phyloP scores from a whole-genome alignment of 2,113 vertebrate genomes.

The Chionis minor region DNA sequence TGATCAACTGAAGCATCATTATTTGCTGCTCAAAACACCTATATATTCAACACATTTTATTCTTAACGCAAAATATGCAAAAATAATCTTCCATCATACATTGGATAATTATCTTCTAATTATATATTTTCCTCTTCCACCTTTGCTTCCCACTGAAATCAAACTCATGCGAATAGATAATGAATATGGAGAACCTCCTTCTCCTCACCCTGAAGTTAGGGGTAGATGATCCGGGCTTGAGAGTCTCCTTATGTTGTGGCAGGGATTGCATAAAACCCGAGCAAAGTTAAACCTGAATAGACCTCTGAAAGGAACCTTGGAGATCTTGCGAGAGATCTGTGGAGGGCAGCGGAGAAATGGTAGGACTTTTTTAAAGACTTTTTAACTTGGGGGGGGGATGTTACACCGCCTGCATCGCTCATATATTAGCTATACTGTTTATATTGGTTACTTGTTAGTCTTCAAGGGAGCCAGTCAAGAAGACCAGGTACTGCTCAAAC shows the following conservation, averaged over 20 bases:
- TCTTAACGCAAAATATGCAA: not conserved
- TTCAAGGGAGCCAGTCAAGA: not conserved
- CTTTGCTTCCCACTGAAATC: not conserved
- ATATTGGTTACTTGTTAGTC: not conserved
- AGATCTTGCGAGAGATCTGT: not conserved
- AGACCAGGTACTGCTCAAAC: not conserved
- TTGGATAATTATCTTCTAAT: not conserved
- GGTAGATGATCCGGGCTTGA: not conserved
- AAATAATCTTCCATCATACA: not conserved
- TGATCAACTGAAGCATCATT: not conserved
- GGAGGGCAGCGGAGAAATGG: not conserved
- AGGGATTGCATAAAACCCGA: not conserved
- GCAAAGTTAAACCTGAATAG: not conserved
- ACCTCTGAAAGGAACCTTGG: not conserved
- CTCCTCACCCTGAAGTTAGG: not conserved
- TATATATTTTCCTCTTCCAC: not conserved
- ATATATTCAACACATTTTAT: not conserved
- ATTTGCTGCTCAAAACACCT: not conserved
- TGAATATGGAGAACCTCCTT: not conserved
- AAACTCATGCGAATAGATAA: not conserved
- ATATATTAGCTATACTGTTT: not conserved
- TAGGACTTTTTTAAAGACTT: not conserved
- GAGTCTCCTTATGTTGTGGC: not conserved
- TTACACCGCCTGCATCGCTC: not conserved
- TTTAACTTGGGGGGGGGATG: not conserved